Base-by-base conservation (phyloP, 2,113 vertebrate species). In the Ammodytes dubius region DNA sequence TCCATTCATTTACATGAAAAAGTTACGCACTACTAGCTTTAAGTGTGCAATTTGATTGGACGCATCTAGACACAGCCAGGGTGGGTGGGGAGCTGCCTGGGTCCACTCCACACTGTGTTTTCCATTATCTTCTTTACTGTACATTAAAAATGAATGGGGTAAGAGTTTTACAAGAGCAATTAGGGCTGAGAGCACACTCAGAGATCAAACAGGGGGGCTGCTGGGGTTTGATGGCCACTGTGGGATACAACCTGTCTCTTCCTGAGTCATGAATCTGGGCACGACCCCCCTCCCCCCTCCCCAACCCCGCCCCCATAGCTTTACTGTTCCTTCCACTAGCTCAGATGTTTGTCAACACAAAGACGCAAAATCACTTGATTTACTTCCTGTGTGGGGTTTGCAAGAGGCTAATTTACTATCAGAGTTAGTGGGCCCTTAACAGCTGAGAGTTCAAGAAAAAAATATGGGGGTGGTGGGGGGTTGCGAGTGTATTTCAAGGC, bases 101-200 rank as follows among this genome's bases (percentile, higher is more conserved):
- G 27, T 27, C 27, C 27, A 27, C 27, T n/a, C 77, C 42, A 17
- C n/a, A 12, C 67, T 19, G 86, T 69, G 83, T 82, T 88, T 85
- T 92, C 92, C 92, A 93, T 93, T 93, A 92, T 94, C 87, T 91
- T 89, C 27, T 86, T 93, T 91, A 94, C 94, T 91, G 91, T 91
- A 91, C 91, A 94, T 95, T 92, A 95, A 95, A 93, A 93, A 94
- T 95, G 91, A 81, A 95, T 95, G 91, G 68, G 81, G 60, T 49
- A 65, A 81, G 81, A 87, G 87, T 93, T 93, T 94, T 93, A 94
- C 88, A 89, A 81, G 91, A 65, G 87, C 93, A 93, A 94, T 95
- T 94, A 94, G 90, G 59, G 87, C 84, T 86, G 83, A 91, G 88
- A 92, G 92, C 82, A 15, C 88, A 91, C 89, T 93, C 74, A 83